These are phyloP conservation scores for Pseudomyrmex concolor DNA, from an alignment of 1,140 invertebrate species.

Conservation along the genomic window DNA sequence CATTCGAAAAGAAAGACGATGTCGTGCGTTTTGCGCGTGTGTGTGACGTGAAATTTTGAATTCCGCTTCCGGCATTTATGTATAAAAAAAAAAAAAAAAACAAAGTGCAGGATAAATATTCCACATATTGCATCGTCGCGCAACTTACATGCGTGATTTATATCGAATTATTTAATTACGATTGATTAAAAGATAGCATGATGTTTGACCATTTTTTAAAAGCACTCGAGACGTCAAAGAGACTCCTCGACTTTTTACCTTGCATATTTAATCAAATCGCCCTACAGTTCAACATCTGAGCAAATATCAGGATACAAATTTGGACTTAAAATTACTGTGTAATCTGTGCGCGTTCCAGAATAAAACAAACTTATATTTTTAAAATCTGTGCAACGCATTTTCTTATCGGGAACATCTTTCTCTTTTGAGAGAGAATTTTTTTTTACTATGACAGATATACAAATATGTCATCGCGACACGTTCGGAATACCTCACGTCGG, in stretches of 20 bases:
- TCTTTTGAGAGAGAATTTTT: background rate
- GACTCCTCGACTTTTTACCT: constrained; percentile 40
- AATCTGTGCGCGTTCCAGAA: background rate
- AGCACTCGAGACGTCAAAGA: constrained; percentile 58
- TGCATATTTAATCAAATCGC: constrained; percentile 53
- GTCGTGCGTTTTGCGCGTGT: background rate
- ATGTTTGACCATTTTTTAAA: constrained; percentile 44
- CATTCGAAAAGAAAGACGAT: too few relatives aligned
- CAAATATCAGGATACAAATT: constrained; percentile 29
- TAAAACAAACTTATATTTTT: too few relatives aligned
- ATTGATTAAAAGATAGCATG: constrained; percentile 49
- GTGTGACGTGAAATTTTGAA: background rate
- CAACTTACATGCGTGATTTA: constrained; percentile 42
- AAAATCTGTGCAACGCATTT: too few relatives aligned
- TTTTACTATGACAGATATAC: constrained; percentile 3
- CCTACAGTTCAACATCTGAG: constrained; percentile 40
- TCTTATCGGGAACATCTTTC: background rate
- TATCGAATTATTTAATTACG: constrained; percentile 33
- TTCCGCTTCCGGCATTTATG: background rate
- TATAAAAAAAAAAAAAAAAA: too few relatives aligned
- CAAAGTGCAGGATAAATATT: constrained; percentile 18
- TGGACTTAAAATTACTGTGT: background rate
- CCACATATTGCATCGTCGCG: constrained; percentile 11
- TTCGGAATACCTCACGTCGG: background rate
- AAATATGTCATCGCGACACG: background rate